phyloP scores from a whole-genome alignment of 2,888 invertebrate genomes.

The Nebria brevicollis region DNA sequence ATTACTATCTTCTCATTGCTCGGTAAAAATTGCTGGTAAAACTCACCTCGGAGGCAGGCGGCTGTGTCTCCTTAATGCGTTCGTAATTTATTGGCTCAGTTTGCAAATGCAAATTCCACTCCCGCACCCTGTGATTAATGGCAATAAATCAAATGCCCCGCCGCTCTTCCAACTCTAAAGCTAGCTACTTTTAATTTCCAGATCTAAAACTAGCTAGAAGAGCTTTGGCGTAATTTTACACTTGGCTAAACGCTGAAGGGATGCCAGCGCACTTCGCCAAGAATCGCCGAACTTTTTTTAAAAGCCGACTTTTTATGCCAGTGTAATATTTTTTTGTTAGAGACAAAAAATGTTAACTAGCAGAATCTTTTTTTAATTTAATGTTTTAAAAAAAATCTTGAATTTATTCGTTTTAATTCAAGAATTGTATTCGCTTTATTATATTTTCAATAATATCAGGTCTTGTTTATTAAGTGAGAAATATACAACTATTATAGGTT shows the following conservation, averaged over 20 bases:
- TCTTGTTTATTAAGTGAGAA: too few species aligned
- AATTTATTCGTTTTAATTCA: too few species aligned
- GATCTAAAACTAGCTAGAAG: conserved; percentile 48
- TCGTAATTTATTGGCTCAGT: conserved; percentile 44
- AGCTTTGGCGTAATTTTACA: conserved; percentile 49
- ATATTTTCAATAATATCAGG: too few species aligned
- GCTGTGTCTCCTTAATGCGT: conserved; percentile 44
- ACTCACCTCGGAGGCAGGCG: conserved; percentile 36
- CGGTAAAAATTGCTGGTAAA: conserved; percentile 31
- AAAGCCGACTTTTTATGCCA: neutral
- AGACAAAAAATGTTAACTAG: too few species aligned
- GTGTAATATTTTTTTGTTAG: neutral
- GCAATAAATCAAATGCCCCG: conserved; percentile 38
- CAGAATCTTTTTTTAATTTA: too few species aligned
- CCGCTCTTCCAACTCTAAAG: conserved; percentile 3
- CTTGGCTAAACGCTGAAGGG: neutral
- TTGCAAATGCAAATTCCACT: conserved; percentile 47
- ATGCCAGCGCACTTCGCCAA: conserved; percentile 20
- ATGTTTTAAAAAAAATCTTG: too few species aligned
- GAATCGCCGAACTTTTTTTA: neutral
- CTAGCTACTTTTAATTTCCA: conserved; percentile 44
- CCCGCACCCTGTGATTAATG: conserved; percentile 47
- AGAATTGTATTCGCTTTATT: too few species aligned
- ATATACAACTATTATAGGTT: too few species aligned
- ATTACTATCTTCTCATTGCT: conserved; percentile 23